A percentile compares a stretch with the other conserved stretches of the same genome.
Conservation (phyloP, 1,140 invertebrate genomes). For the Whitmania pigra region DNA sequence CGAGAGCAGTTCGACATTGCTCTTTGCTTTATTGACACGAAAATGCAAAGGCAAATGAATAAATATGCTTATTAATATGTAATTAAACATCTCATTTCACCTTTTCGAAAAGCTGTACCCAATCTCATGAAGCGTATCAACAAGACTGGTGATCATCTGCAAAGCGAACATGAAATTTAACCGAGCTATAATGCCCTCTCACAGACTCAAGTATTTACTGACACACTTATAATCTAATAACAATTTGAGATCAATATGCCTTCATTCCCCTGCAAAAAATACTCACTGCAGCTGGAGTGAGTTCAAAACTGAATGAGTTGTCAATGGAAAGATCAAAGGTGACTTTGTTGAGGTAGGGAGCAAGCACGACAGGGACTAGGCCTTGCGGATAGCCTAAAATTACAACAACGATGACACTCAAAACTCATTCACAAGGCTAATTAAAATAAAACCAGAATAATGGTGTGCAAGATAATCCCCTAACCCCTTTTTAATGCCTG, state of each 20-base stretch:
- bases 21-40: conserved; percentile 49
- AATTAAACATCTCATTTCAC: not conserved
- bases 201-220: too few species aligned
- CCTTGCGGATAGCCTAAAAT: not conserved
- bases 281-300: not conserved
- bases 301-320: not conserved
- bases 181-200: not conserved
- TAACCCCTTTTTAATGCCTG: conserved; percentile 56
- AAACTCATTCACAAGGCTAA: too few species aligned
- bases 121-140: conserved; percentile 12
- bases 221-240: not conserved
- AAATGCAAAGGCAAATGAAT: not conserved
- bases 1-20: conserved; percentile 70
- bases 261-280: not conserved
- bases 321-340: not conserved
- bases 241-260: not conserved
- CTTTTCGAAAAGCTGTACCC: conserved; percentile 4
- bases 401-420: too few species aligned
- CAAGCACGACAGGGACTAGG: not conserved
- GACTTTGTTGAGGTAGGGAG: not conserved
- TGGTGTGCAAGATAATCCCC: conserved; percentile 16
- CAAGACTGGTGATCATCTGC: not conserved
- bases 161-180: not conserved
- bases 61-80: not conserved
- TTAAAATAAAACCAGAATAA: too few species aligned